phyloP scores from a whole-genome alignment of 2,888 invertebrate genomes.

The Spatulosminthurus flaviceps region DNA sequence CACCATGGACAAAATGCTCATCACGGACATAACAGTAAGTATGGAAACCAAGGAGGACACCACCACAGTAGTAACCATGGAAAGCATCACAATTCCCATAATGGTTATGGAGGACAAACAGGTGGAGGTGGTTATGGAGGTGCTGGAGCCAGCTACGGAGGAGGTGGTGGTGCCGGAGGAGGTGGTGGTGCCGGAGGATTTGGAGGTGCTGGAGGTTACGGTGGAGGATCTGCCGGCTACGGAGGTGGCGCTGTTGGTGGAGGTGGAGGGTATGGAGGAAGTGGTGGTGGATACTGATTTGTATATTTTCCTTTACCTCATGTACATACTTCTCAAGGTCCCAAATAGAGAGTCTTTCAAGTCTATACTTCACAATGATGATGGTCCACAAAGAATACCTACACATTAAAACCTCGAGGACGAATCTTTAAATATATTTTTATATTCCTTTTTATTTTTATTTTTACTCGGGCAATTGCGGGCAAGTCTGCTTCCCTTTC shows the following conservation, averaged over 20 bases:
- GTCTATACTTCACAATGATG: not conserved
- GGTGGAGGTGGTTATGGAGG: constrained; percentile 32
- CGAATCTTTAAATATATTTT: not conserved
- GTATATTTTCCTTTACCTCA: not conserved
- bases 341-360: not conserved
- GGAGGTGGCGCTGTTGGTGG: constrained; percentile 28
- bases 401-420: not conserved
- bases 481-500: no score
- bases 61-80: constrained; percentile 41
- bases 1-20: constrained; percentile 48
- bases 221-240: constrained; percentile 34
- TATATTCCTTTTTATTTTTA: not conserved
- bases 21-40: constrained; percentile 55
- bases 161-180: constrained; percentile 34
- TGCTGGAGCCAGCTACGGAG: constrained; percentile 5
- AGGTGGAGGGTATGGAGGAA: not conserved
- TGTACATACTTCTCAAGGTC: not conserved
- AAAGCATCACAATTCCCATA: constrained; percentile 34
- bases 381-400: not conserved
- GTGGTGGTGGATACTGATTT: not conserved
- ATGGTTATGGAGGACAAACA: constrained; percentile 38
- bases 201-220: constrained; percentile 31
- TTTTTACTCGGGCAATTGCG: not conserved
- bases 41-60: constrained; percentile 50
- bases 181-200: constrained; percentile 24